Conservation (phyloP, 2,797 vertebrate species). For the Coendou prehensilis region DNA sequence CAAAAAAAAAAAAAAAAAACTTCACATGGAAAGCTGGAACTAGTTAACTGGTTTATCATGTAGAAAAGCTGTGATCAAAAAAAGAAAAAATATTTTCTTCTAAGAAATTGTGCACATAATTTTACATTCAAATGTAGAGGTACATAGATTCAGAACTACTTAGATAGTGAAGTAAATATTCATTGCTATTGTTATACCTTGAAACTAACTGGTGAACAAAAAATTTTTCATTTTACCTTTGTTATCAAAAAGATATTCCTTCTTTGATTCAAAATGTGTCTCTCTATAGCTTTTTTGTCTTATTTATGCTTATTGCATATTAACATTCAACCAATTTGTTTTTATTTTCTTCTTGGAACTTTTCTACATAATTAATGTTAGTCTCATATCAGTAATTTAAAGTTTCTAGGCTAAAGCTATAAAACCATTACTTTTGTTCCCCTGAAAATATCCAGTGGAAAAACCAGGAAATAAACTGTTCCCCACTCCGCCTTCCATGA, state of each 20-base stretch:
- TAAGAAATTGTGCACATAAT: conserved; percentile 13
- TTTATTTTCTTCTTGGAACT: conserved; percentile 2
- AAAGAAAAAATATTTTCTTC: not conserved
- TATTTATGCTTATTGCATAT: conserved; percentile 38
- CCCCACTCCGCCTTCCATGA: not conserved
- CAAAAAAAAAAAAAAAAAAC: not conserved
- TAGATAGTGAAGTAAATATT: not conserved
- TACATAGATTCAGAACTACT: conserved; percentile 9
- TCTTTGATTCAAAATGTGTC: not conserved
- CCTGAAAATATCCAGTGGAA: not conserved
- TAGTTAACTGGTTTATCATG: conserved; percentile 27
- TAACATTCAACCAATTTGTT: not conserved
- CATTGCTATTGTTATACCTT: not conserved
- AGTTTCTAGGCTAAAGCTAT: not conserved
- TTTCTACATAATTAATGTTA: conserved; percentile 45
- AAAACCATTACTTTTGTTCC: conserved; percentile 29
- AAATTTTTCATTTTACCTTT: not conserved
- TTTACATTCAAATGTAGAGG: conserved; percentile 12
- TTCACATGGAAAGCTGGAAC: conserved; percentile 7
- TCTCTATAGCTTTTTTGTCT: conserved; percentile 4
- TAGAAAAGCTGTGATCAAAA: not conserved
- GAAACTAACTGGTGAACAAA: conserved; percentile 33
- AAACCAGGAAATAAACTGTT: not conserved
- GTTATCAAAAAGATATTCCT: conserved; percentile 37
- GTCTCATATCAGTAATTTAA: conserved; percentile 33